phyloP scores from a whole-genome alignment of 2,888 invertebrate genomes.

The Alcis repandata region DNA sequence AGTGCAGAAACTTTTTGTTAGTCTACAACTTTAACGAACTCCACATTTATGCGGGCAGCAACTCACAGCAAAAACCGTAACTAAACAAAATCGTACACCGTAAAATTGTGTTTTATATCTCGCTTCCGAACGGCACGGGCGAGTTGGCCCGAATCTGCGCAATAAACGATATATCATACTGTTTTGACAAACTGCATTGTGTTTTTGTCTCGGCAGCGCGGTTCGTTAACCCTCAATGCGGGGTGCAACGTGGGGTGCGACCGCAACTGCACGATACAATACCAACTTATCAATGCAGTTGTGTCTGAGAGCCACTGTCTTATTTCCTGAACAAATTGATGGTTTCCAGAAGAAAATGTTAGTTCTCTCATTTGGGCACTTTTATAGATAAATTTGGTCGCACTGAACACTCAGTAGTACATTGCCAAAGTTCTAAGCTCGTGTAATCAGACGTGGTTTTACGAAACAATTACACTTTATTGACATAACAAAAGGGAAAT shows the following conservation, averaged over 20 bases:
- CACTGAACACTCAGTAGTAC: neutral
- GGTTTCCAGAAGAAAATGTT: no score
- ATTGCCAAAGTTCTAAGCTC: neutral
- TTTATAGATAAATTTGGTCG: neutral
- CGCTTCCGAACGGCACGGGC: constrained; percentile 65
- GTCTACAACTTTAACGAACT: neutral
- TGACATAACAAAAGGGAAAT: no score
- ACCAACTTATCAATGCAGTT: neutral
- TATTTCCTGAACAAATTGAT: neutral
- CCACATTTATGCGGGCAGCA: constrained; percentile 5
- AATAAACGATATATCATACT: constrained; percentile 70
- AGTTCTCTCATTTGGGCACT: neutral
- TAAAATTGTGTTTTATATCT: constrained; percentile 72
- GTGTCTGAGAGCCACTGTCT: neutral
- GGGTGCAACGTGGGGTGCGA: constrained; percentile 22
- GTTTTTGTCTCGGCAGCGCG: constrained; percentile 61
- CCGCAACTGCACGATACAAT: constrained; percentile 13
- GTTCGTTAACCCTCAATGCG: constrained; percentile 50
- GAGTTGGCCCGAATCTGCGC: constrained; percentile 64
- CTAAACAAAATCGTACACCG: constrained; percentile 61
- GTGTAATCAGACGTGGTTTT: neutral
- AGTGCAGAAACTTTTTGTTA: neutral
- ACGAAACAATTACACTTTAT: no score
- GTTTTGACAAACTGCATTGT: constrained; percentile 76
- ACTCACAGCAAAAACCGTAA: constrained; percentile 29